These are phyloP conservation scores for Ianthella basta DNA, from an alignment of 37 sponge, comb jelly and placozoan genomes.

Conservation along the genomic window DNA sequence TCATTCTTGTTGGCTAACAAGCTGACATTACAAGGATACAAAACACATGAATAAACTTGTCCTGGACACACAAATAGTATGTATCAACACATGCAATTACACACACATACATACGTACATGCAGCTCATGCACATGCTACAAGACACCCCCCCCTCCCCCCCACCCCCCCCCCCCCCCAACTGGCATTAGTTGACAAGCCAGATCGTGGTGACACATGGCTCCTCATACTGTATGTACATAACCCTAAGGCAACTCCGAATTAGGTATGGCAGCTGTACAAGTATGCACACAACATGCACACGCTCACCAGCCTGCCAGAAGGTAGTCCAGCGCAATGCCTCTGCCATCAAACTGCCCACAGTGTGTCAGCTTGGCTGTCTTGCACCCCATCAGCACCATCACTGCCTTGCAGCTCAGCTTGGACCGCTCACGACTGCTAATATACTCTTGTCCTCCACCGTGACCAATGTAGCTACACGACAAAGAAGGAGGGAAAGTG, in stretches of 20 bases:
- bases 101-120: not conserved
- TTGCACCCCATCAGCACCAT: conserved; percentile 89
- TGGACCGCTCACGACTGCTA: conserved; percentile 37
- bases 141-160: too few species aligned
- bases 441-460: conserved; percentile 67
- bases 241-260: too few species aligned
- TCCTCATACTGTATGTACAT: too few species aligned
- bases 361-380: conserved; percentile 63
- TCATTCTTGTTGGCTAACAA: too few species aligned
- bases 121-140: too few species aligned
- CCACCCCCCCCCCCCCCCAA: too few species aligned
- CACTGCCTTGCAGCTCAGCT: conserved; percentile 64
- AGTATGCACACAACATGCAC: not conserved
- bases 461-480: conserved; percentile 84
- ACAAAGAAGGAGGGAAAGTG: not conserved
- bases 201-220: too few species aligned
- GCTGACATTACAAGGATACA: too few species aligned
- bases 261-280: too few species aligned
- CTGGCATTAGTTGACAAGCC: too few species aligned
- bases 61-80: too few species aligned
- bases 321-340: conserved; percentile 75
- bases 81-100: conserved; percentile 14
- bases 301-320: conserved; percentile 81
- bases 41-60: too few species aligned
- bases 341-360: conserved; percentile 56